Percentiles rank a stretch among this genome's conserved stretches.
Evolutionary conservation across 2,888 invertebrate species (phyloP).

Genomic region (Drepanosiphum platanoidis): DNA sequence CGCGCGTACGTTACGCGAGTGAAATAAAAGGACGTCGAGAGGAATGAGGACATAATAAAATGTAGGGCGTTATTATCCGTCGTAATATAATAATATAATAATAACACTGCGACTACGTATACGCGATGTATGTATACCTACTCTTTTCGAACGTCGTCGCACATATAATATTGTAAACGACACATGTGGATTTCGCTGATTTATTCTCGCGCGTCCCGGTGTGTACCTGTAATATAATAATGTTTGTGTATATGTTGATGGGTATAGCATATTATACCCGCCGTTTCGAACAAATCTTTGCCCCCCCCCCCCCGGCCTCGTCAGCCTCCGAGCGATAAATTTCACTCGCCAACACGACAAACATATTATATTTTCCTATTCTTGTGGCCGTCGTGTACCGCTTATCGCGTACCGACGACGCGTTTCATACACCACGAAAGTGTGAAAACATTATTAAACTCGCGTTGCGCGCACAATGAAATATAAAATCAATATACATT

Average conservation of each 20-base stretch:
- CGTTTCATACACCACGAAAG: too few relatives aligned
- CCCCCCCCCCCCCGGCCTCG: not conserved
- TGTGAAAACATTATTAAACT: too few relatives aligned
- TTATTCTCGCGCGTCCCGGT: slow-evolving; percentile 7
- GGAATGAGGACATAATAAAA: not conserved
- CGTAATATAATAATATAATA: not conserved
- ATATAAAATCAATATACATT: too few relatives aligned
- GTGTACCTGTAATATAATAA: not conserved
- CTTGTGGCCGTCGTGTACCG: not conserved
- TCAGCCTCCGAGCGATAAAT: not conserved
- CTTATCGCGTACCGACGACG: too few relatives aligned
- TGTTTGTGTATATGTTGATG: not conserved
- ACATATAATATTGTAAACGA: not conserved
- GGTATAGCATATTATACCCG: not conserved
- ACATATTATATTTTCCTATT: not conserved
- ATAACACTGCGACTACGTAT: not conserved
- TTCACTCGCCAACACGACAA: not conserved
- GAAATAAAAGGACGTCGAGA: not conserved
- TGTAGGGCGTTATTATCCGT: not conserved
- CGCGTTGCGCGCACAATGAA: too few relatives aligned
- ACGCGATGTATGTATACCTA: not conserved
- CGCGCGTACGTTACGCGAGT: not conserved
- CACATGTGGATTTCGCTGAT: slow-evolving; percentile 23
- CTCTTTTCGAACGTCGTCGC: not conserved
- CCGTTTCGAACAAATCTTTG: not conserved